A percentile compares a stretch with the other conserved stretches of the same genome.
Conservation (phyloP, 2,113 vertebrate species). For the Lethenteron reissneri region DNA sequence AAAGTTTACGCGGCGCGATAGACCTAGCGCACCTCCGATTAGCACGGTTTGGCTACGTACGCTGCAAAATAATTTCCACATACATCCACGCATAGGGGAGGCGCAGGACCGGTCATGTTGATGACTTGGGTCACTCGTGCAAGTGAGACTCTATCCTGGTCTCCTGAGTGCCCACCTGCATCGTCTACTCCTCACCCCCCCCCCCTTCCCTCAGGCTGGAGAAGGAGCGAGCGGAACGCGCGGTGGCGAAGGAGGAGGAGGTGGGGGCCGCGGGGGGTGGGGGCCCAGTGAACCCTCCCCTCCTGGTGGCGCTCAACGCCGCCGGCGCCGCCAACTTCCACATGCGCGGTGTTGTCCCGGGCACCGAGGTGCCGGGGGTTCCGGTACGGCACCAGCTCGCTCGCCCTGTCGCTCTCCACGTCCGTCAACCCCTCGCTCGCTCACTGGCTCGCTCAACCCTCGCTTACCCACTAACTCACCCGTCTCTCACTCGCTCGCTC, state of each 20-base stretch:
- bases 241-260: constrained; percentile 18
- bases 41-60: background rate
- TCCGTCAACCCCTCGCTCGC: too few relatives aligned
- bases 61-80: background rate
- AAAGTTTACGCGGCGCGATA: too few relatives aligned
- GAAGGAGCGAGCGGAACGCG: constrained; percentile 35
- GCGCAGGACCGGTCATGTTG: background rate
- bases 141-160: background rate
- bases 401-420: too few relatives aligned
- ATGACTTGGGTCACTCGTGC: background rate
- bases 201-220: constrained; percentile 28
- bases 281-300: constrained; percentile 6
- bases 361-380: constrained; percentile 65
- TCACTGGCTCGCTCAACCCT: too few relatives aligned
- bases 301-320: constrained; percentile 32
- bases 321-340: constrained; percentile 45
- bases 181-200: background rate
- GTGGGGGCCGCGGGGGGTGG: constrained; percentile 8
- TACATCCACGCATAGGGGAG: background rate
- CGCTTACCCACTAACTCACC: too few relatives aligned
- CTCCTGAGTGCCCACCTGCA: background rate
- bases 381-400: too few relatives aligned
- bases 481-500: too few relatives aligned
- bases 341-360: constrained; percentile 68
- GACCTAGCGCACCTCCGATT: too few relatives aligned